Evolutionary conservation across 1,140 invertebrate species (phyloP).

Genomic region (Phenacoccus solenopsis): DNA sequence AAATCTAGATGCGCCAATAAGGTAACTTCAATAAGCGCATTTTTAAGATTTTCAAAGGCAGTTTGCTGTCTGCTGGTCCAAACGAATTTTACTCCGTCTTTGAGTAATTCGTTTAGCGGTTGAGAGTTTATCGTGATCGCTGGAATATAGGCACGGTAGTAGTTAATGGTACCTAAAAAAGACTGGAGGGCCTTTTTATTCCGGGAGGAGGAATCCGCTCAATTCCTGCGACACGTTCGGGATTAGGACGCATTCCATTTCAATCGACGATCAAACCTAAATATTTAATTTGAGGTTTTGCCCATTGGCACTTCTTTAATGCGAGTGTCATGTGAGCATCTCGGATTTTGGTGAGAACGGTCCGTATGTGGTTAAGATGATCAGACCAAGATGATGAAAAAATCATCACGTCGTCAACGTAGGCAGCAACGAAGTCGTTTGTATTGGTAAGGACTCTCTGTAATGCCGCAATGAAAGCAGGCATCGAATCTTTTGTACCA

Average conservation of each 20-base stretch:
- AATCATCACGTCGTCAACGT: slow-evolving; percentile 33
- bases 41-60: slow-evolving; percentile 15
- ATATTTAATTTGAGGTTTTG: slow-evolving; percentile 30
- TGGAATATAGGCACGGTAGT: slow-evolving; percentile 32
- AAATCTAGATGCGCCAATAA: background rate
- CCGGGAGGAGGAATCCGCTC: slow-evolving; percentile 29
- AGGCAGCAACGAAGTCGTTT: slow-evolving; percentile 19
- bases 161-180: slow-evolving; percentile 34
- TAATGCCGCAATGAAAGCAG: background rate
- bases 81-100: slow-evolving; percentile 20
- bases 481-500: background rate
- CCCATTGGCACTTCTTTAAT: slow-evolving; percentile 33
- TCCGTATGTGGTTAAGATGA: slow-evolving; percentile 23
- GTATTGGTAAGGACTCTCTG: background rate
- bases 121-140: slow-evolving; percentile 32
- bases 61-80: slow-evolving; percentile 9
- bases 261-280: slow-evolving; percentile 30
- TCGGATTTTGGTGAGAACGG: slow-evolving; percentile 26
- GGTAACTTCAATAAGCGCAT: background rate
- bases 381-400: slow-evolving; percentile 27
- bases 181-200: slow-evolving; percentile 31
- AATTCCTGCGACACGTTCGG: slow-evolving; percentile 33
- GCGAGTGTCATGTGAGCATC: slow-evolving; percentile 34
- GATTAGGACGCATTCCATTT: slow-evolving; percentile 32
- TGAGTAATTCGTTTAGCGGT: slow-evolving; percentile 24